Evolutionary conservation across 2,888 invertebrate genomes (phyloP).

Genomic region (Dasysyrphus tricinctus): DNA sequence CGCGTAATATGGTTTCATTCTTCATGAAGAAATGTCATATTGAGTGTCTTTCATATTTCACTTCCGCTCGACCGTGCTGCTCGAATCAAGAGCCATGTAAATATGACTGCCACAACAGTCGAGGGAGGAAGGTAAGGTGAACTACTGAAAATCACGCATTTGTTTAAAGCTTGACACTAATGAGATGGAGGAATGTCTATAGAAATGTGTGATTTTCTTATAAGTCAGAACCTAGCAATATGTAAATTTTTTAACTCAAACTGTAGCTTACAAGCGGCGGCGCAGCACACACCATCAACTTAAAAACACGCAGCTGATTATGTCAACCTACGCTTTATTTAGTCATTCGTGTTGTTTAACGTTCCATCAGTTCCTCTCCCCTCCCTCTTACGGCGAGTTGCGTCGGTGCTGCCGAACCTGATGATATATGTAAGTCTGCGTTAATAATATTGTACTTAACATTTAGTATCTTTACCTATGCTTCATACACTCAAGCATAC

Average conservation of each 20-base stretch:
- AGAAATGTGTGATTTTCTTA: conserved; percentile 32
- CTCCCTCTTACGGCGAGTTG: not conserved
- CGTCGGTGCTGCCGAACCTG: not conserved
- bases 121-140: not conserved
- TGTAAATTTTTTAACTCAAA: conserved; percentile 39
- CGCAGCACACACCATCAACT: conserved; percentile 7
- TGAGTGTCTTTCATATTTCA: conserved; percentile 53
- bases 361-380: conserved; percentile 23
- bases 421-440: conserved; percentile 54
- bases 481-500: not conserved
- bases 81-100: conserved; percentile 11
- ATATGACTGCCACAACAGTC: not conserved
- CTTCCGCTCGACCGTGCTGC: conserved; percentile 40
- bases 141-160: conserved; percentile 48
- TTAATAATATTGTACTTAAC: conserved; percentile 54
- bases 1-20: not conserved
- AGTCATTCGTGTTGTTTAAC: conserved; percentile 20
- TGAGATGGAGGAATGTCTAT: conserved; percentile 67
- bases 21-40: conserved; percentile 20
- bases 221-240: conserved; percentile 10
- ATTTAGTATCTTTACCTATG: conserved; percentile 22
- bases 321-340: conserved; percentile 56
- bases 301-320: conserved; percentile 43
- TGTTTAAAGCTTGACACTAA: conserved; percentile 59
- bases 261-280: conserved; percentile 6